Base-by-base conservation (phyloP, 2,888 invertebrate genomes). In the Agonopterix subpropinquella region DNA sequence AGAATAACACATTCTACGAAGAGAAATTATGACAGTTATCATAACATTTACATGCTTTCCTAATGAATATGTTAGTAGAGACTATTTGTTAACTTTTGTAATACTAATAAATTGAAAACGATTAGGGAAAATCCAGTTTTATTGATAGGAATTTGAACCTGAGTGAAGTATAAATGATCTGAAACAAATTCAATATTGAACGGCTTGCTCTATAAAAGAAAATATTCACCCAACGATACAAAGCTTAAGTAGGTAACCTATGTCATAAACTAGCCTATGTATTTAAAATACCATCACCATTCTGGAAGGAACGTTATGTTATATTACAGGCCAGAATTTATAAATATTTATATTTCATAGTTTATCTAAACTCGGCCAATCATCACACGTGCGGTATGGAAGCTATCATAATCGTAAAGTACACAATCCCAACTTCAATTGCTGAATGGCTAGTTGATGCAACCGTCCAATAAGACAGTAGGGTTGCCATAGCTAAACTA, bases 1-100 rank as follows among this genome's bases (percentile, higher is more conserved):
- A 71, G 73, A 72, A 77, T 70, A 64, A 70, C 60, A 67, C 60
- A 65, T 70, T 72, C 67, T 58, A 52, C 64, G 54, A 70, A 69
- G 59, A 61, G 53, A 59, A 50, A 59, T 58, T 59, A 61, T 61
- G 65, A 63, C 67, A 70, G 70, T 70, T 73, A 73, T 64, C 67
- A 72, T 70, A 72, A 77, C 68, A 75, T 72, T 73, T 64, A 58
- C 59, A 48, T 52, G 58, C 57, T 58, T 56, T 48, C 57, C 54
- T 68, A 68, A 66, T 64, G 63, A 62, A 59, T 53, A 57, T 52
- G 45, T 45, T 52, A 44, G 43, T 45, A 43, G 41, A 55, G 36
- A 39, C 47, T 47, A 46, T 47, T 53, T 49, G 46, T 48, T 11
- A 13, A 41, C n/a, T 8, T 39, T 28, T 41, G 28, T 41, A 11